Percentiles rank a stretch among this genome's conserved stretches.
phyloP scores from a whole-genome alignment of 2,113 vertebrate species.

The Fregetta grallaria region DNA sequence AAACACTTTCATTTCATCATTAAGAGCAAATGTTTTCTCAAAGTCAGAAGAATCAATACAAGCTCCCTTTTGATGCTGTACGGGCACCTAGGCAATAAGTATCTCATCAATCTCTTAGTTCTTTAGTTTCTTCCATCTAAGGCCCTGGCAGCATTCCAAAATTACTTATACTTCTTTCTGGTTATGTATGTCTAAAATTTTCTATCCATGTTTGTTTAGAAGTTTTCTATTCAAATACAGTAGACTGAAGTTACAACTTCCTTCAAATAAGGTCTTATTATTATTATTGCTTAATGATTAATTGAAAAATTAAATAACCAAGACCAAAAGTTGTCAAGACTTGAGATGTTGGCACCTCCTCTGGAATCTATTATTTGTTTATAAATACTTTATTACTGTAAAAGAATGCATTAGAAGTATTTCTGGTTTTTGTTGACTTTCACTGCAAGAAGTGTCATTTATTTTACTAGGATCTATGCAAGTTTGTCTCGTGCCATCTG shows the following conservation, averaged over 20 bases:
- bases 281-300: neutral
- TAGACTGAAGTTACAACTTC: neutral
- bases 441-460: neutral
- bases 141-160: neutral
- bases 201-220: neutral
- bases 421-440: neutral
- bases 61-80: neutral
- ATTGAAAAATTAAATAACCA: neutral
- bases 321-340: neutral
- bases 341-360: neutral
- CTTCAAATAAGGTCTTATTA: neutral
- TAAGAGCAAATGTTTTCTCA: neutral
- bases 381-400: neutral
- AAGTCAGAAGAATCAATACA: neutral
- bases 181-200: neutral
- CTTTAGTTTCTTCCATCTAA: constrained; percentile 27
- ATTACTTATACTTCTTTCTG: neutral
- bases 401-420: neutral
- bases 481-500: neutral
- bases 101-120: neutral
- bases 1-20: neutral
- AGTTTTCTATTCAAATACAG: neutral
- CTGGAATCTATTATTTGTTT: neutral
- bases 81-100: neutral
- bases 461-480: neutral